A percentile compares a stretch with the other conserved stretches of the same genome.
Evolutionary conservation across 2,888 invertebrate species (phyloP).

Genomic region (Gymnocheta viridis): DNA sequence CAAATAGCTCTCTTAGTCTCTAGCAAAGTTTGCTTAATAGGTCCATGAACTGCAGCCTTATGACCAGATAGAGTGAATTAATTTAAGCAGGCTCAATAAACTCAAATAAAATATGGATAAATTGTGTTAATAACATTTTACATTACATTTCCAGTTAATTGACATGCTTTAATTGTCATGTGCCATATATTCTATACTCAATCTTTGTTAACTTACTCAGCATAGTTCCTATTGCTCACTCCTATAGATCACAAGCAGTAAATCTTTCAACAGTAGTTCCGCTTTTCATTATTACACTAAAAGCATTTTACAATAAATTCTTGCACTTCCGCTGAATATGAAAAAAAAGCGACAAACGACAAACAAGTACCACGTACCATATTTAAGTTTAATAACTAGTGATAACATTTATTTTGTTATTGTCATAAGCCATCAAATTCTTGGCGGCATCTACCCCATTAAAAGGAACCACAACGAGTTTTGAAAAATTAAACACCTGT

Average conservation of each 20-base stretch:
- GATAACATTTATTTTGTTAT: conserved; percentile 5
- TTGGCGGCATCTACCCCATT: conserved; percentile 36
- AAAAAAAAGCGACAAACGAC: not conserved
- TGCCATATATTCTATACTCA: not conserved
- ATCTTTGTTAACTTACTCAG: conserved; percentile 36
- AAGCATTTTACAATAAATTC: conserved; percentile 23
- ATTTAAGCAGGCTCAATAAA: too few relatives aligned
- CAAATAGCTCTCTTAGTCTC: too few relatives aligned
- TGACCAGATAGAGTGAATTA: too few relatives aligned
- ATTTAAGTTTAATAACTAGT: conserved; percentile 64
- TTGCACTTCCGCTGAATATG: conserved; percentile 47
- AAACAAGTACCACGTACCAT: conserved; percentile 62
- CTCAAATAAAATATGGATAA: too few relatives aligned
- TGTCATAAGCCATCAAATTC: conserved; percentile 55
- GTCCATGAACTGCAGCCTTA: too few relatives aligned
- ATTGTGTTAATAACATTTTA: too few relatives aligned
- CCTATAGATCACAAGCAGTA: conserved; percentile 69
- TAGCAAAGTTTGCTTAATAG: too few relatives aligned
- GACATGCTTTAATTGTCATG: conserved; percentile 28
- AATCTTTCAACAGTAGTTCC: conserved; percentile 82
- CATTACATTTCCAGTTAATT: not conserved
- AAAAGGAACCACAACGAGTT: not conserved
- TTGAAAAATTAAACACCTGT: conserved; percentile 62
- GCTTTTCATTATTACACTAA: conserved; percentile 73
- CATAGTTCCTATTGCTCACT: conserved; percentile 36